These are phyloP conservation scores for Mya arenaria DNA, from an alignment of 1,140 invertebrate genomes.

Conservation along the genomic window DNA sequence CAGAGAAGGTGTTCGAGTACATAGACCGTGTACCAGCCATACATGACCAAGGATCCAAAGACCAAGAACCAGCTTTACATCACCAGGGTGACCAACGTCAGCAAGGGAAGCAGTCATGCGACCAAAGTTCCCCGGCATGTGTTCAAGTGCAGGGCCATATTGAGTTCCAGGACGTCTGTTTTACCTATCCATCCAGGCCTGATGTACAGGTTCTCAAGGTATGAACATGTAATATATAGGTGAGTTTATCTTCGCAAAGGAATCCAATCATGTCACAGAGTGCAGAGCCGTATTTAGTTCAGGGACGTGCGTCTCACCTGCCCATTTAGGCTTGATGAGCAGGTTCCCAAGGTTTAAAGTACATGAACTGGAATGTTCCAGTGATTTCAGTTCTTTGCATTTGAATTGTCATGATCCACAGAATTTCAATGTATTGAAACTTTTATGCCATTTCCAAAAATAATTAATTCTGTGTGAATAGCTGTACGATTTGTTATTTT, in stretches of 20 bases:
- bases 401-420: too few species aligned
- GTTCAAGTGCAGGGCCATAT: slow-evolving; percentile 76
- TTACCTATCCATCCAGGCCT: slow-evolving; percentile 80
- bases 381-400: too few species aligned
- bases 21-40: slow-evolving; percentile 78
- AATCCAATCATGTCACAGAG: slow-evolving; percentile 44
- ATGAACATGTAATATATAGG: too few species aligned
- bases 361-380: too few species aligned
- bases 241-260: too few species aligned
- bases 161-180: slow-evolving; percentile 81
- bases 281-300: slow-evolving; percentile 81
- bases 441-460: too few species aligned
- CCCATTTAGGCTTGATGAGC: slow-evolving; percentile 77
- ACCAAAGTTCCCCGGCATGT: slow-evolving; percentile 39
- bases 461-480: too few species aligned
- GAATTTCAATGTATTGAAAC: too few species aligned
- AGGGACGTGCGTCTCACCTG: slow-evolving; percentile 81
- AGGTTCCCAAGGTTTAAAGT: slow-evolving; percentile 79
- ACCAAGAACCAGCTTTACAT: too few species aligned
- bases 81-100: too few species aligned
- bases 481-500: too few species aligned
- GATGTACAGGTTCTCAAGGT: slow-evolving; percentile 78
- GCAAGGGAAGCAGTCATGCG: too few species aligned
- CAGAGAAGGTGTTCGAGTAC: slow-evolving; percentile 82
- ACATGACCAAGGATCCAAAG: slow-evolving; percentile 47